phyloP scores from a whole-genome alignment of 2,888 invertebrate genomes.

The Noctua comes region DNA sequence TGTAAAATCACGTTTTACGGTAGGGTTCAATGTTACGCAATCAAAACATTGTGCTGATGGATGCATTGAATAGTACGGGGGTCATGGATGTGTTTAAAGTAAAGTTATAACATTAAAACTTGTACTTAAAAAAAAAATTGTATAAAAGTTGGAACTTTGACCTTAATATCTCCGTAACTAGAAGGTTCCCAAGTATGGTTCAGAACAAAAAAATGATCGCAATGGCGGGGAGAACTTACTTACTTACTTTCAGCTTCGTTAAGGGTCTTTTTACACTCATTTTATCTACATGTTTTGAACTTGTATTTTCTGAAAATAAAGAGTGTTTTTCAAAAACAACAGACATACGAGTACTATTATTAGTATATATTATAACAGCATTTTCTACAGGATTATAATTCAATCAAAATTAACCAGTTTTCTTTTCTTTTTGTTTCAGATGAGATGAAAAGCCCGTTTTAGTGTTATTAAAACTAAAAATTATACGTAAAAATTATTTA shows the following conservation, averaged over 20 bases:
- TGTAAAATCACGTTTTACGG: not conserved
- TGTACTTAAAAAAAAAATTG: too few species aligned
- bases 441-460: slow-evolving; percentile 68
- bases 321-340: not conserved
- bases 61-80: not conserved
- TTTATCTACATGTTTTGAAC: not conserved
- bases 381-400: not conserved
- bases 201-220: too few species aligned
- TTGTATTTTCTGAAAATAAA: not conserved
- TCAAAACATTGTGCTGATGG: not conserved
- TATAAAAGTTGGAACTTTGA: too few species aligned
- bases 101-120: too few species aligned
- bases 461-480: slow-evolving; percentile 52
- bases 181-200: too few species aligned
- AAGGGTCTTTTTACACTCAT: not conserved
- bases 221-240: too few species aligned
- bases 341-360: too few species aligned
- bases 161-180: too few species aligned
- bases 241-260: not conserved
- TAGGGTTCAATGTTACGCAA: too few species aligned
- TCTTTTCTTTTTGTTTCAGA: slow-evolving; percentile 80
- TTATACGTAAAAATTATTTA: slow-evolving; percentile 51
- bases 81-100: not conserved
- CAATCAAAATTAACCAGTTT: slow-evolving; percentile 5
- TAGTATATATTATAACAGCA: not conserved